Conservation (phyloP, 1,140 invertebrate genomes). For the Thaumetopoea pityocampa region DNA sequence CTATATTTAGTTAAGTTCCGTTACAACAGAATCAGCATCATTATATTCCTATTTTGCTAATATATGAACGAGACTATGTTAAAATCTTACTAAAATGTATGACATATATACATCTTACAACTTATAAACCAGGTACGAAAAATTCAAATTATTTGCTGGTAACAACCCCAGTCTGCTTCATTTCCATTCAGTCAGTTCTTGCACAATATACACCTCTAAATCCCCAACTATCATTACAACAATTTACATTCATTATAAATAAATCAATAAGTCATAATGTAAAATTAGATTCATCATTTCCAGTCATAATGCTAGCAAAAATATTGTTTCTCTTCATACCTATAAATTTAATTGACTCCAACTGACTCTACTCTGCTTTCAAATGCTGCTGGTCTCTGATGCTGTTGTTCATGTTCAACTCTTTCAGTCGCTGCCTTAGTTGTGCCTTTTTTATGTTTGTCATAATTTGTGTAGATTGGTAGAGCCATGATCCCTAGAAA, state of each 20-base stretch:
- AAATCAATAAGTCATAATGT: constrained; percentile 11
- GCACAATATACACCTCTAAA: too few species aligned
- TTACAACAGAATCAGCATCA: too few species aligned
- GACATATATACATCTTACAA: too few species aligned
- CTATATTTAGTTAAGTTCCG: too few species aligned
- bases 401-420: constrained; percentile 58
- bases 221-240: too few species aligned
- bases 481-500: constrained; percentile 88
- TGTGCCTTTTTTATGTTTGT: constrained; percentile 87
- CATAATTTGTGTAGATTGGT: constrained; percentile 91
- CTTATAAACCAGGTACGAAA: too few species aligned
- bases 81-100: too few species aligned
- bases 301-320: constrained; percentile 25
- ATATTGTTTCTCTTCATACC: constrained; percentile 20
- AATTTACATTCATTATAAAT: constrained; percentile 11
- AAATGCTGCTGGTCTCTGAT: constrained; percentile 46
- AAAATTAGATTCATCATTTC: constrained; percentile 15
- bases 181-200: constrained; percentile 3
- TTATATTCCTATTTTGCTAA: too few species aligned
- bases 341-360: constrained; percentile 28
- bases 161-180: too few species aligned
- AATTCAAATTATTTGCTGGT: too few species aligned
- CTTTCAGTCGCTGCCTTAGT: constrained; percentile 77
- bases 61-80: too few species aligned
- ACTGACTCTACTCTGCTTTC: constrained; percentile 53